These are phyloP conservation scores for Varanus salvator DNA, from an alignment of 2,113 vertebrate genomes.

Conservation along the genomic window DNA sequence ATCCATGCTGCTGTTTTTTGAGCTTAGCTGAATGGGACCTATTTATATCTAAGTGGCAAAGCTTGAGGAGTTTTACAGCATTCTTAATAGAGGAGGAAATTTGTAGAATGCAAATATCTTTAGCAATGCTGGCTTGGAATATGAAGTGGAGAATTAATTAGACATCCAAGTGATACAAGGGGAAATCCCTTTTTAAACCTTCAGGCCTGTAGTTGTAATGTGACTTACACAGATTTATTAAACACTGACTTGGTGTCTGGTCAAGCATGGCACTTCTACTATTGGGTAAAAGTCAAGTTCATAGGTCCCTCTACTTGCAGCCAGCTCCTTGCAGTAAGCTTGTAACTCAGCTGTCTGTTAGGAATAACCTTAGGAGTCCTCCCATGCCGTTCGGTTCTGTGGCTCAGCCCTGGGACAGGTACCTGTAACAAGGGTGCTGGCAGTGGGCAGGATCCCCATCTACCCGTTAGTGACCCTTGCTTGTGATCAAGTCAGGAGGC, in stretches of 20 bases:
- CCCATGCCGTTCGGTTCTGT: not conserved
- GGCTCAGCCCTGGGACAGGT: not conserved
- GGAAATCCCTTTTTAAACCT: too few species aligned
- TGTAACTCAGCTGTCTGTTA: not conserved
- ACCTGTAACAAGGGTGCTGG: not conserved
- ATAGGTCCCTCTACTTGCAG: not conserved
- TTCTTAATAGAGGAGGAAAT: not conserved
- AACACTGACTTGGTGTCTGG: too few species aligned
- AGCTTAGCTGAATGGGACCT: too few species aligned
- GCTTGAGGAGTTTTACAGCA: not conserved
- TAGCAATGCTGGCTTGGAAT: not conserved
- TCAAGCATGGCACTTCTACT: not conserved
- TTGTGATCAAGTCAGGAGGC: not conserved
- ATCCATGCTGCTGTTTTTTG: too few species aligned
- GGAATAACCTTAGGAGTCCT: not conserved
- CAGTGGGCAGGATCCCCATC: not conserved
- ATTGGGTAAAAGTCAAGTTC: not conserved
- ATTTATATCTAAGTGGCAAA: too few species aligned
- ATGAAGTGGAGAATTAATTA: not conserved
- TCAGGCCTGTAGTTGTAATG: too few species aligned
- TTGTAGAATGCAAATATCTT: not conserved
- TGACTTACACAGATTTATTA: too few species aligned
- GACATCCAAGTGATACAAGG: too few species aligned
- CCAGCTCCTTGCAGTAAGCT: not conserved
- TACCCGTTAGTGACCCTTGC: not conserved